Conservation (phyloP, 2,888 invertebrate genomes). For the Eristalinus sepulchralis region DNA sequence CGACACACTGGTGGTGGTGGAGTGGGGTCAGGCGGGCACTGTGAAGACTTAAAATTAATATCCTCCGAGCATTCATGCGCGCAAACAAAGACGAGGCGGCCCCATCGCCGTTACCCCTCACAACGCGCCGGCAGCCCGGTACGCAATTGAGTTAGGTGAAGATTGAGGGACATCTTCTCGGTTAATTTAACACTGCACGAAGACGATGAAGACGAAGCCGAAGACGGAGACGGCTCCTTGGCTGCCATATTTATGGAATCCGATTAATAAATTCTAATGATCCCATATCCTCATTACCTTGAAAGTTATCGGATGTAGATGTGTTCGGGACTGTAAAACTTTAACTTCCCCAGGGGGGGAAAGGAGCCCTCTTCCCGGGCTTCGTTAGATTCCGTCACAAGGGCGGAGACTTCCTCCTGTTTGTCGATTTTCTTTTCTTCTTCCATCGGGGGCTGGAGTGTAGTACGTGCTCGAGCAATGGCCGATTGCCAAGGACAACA, state of each 20-base stretch:
- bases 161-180: constrained; percentile 54
- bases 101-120: not conserved
- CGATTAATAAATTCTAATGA: constrained; percentile 64
- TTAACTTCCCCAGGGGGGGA: constrained; percentile 25
- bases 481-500: constrained; percentile 23
- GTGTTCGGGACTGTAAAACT: constrained; percentile 18
- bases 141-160: constrained; percentile 48
- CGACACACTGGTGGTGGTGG: not conserved
- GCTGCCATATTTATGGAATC: constrained; percentile 54
- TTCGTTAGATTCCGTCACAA: constrained; percentile 39
- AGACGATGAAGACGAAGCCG: not conserved
- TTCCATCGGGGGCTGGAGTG: not conserved
- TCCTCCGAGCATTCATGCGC: constrained; percentile 39
- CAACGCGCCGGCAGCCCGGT: not conserved
- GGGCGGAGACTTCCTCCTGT: constrained; percentile 7
- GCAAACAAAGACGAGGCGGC: constrained; percentile 33
- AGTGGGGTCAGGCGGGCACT: not conserved
- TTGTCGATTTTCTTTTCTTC: not conserved
- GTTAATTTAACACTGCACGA: constrained; percentile 53
- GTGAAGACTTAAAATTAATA: constrained; percentile 51
- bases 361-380: constrained; percentile 6
- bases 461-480: constrained; percentile 46
- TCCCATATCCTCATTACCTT: constrained; percentile 60
- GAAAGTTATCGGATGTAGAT: constrained; percentile 46
- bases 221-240: constrained; percentile 19